Evolutionary conservation across 2,113 vertebrate species (phyloP).

Genomic region (Apus apus): DNA sequence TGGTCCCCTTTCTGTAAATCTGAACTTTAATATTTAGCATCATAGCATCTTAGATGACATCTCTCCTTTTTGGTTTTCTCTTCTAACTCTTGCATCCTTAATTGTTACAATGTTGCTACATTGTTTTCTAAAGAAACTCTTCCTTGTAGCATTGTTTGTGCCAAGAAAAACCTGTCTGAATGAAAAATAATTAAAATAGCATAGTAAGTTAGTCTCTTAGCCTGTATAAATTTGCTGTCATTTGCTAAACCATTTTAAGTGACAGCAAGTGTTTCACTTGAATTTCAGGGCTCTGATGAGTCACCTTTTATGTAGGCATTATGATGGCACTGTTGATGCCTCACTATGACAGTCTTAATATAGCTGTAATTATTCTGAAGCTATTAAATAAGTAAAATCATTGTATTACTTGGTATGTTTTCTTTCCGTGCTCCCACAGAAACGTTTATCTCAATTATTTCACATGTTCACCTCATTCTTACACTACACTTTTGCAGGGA

Average conservation of each 20-base stretch:
- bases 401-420: conserved; percentile 62
- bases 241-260: conserved; percentile 55
- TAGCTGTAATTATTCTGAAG: conserved; percentile 55
- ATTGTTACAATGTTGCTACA: background rate
- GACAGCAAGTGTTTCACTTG: conserved; percentile 60
- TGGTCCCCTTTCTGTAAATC: background rate
- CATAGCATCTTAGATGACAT: background rate
- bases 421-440: conserved; percentile 25
- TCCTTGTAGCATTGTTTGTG: background rate
- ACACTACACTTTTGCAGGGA: background rate
- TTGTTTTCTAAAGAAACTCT: background rate
- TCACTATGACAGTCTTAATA: conserved; percentile 58
- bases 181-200: conserved; percentile 51
- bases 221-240: conserved; percentile 49
- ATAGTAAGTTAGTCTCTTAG: conserved; percentile 30
- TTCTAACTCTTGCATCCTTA: background rate
- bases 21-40: background rate
- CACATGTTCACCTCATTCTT: background rate
- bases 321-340: conserved; percentile 59
- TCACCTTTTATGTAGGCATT: conserved; percentile 57
- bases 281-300: conserved; percentile 52
- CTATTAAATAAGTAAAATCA: conserved; percentile 52
- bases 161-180: conserved; percentile 34
- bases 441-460: background rate
- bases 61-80: accelerated